phyloP scores from a whole-genome alignment of 2,113 vertebrate genomes.

The Brachypodius melanocephalos region DNA sequence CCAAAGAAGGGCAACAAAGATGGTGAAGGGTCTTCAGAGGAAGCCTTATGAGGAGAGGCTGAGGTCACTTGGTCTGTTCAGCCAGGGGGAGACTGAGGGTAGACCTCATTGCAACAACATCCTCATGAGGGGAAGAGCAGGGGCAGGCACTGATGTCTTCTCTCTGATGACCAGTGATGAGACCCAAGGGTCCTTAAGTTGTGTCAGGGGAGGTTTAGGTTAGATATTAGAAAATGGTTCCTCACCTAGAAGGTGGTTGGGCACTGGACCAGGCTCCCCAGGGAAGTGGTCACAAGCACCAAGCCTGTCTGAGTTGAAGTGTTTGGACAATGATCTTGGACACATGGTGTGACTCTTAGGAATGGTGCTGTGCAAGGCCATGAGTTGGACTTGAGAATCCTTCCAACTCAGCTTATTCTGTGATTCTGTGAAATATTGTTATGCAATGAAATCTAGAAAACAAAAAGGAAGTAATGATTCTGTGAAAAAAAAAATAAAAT shows the following conservation, averaged over 20 bases:
- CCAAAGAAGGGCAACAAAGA: not conserved
- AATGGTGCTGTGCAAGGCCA: not conserved
- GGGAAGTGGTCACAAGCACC: not conserved
- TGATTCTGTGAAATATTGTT: not conserved
- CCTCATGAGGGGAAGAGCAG: not conserved
- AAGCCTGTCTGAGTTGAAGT: not conserved
- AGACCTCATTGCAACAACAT: not conserved
- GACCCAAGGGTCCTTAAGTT: accelerated
- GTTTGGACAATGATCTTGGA: not conserved
- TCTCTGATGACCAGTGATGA: not conserved
- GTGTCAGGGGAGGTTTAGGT: not conserved
- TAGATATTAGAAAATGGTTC: not conserved
- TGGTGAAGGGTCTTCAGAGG: not conserved
- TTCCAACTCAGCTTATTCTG: not conserved
- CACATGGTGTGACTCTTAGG: not conserved
- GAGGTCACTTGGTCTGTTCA: not conserved
- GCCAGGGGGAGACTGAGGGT: not conserved
- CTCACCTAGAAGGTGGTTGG: not conserved
- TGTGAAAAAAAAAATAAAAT: not conserved
- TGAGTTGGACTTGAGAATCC: not conserved
- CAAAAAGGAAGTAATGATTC: not conserved
- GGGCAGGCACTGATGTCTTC: not conserved
- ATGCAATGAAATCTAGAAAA: not conserved
- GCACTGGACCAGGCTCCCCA: not conserved
- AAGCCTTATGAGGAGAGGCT: accelerated